Evolutionary conservation across 2,888 invertebrate species (phyloP), one percentile per base, ranked within the genome.

Genomic region (Octonoba sinensis): DNA sequence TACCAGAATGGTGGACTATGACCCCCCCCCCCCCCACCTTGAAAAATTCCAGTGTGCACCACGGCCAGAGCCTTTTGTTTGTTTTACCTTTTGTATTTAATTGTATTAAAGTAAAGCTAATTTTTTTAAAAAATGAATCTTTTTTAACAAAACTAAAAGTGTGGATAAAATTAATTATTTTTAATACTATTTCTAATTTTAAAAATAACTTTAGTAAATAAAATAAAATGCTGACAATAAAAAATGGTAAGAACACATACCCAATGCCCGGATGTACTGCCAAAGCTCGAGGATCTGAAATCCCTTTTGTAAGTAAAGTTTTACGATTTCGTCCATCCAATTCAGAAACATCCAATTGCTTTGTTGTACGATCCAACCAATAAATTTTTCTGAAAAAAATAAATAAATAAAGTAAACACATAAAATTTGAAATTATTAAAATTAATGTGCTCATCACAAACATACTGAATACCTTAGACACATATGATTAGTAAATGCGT

Each of bases 211-310:
- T n/a, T n/a, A n/a, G n/a, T n/a, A n/a, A n/a, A n/a, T n/a, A n/a
- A n/a, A n/a, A n/a, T n/a, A n/a, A n/a, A n/a, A n/a, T n/a, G n/a
- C n/a, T n/a, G n/a, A n/a, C n/a, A 27, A 27, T 6, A 27, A 27
- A 27, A 2, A 8, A 36, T 36, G 36, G 36, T 36, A 11, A 36
- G 8, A 36, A 27, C 36, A 20, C 65, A 64, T 95, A 95, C 1
- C 98, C 98, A 69, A 93, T 95, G 51, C 96, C 95, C 0, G 99
- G 99, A 89, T 99, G 97, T 0, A 97, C 95, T 3, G 94, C 96
- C 71, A 99, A 92, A 0, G 98, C 98, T 86, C 99, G 91, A 0
- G 99, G 99, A 89, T 98, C 97, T 0, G 95, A 93, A 73, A 99
- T 94, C 36, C 94, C 95, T 66, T 89, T 88, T 1, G 88, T 93